These are phyloP conservation scores for Danio aesculapii DNA, from an alignment of 2,797 vertebrate genomes.

Conservation along the genomic window DNA sequence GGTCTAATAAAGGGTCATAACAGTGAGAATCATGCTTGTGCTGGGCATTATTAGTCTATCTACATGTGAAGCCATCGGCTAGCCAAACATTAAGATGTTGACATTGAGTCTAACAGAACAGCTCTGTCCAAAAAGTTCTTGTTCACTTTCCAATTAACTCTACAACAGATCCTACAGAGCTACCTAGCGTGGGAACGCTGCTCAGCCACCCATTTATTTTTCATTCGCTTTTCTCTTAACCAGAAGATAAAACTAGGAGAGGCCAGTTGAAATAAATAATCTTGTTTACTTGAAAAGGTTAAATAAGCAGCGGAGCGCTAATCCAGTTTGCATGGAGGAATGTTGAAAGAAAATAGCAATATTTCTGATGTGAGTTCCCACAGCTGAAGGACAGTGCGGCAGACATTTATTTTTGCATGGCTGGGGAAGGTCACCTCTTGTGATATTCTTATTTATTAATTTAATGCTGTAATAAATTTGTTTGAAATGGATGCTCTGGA, in stretches of 20 bases:
- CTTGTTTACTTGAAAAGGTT: slow-evolving; percentile 66
- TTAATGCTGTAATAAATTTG: slow-evolving; percentile 76
- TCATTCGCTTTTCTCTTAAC: slow-evolving; percentile 56
- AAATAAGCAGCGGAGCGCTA: slow-evolving; percentile 63
- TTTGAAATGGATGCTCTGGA: slow-evolving; percentile 55
- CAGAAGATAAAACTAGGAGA: slow-evolving; percentile 59
- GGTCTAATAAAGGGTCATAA: slow-evolving; percentile 23
- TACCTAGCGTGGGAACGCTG: slow-evolving; percentile 53
- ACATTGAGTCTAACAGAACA: slow-evolving; percentile 38
- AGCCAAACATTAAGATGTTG: slow-evolving; percentile 46
- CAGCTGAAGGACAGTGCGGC: slow-evolving; percentile 57
- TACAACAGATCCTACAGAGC: slow-evolving; percentile 22
- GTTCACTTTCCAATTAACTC: slow-evolving; percentile 49
- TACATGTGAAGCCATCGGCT: slow-evolving; percentile 29
- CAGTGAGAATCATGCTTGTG: background rate
- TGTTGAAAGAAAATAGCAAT: slow-evolving; percentile 62
- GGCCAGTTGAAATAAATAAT: slow-evolving; percentile 65
- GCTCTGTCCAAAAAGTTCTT: slow-evolving; percentile 29
- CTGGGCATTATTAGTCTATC: slow-evolving; percentile 44
- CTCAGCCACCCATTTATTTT: slow-evolving; percentile 52
- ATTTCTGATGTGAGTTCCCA: slow-evolving; percentile 63
- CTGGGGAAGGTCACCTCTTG: slow-evolving; percentile 69
- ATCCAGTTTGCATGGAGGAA: slow-evolving; percentile 64
- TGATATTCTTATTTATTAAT: slow-evolving; percentile 78
- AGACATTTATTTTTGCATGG: slow-evolving; percentile 68